A percentile compares a stretch with the other conserved stretches of the same genome.
Evolutionary conservation across 1,140 invertebrate genomes (phyloP).

Genomic region (Listronotus oregonensis): DNA sequence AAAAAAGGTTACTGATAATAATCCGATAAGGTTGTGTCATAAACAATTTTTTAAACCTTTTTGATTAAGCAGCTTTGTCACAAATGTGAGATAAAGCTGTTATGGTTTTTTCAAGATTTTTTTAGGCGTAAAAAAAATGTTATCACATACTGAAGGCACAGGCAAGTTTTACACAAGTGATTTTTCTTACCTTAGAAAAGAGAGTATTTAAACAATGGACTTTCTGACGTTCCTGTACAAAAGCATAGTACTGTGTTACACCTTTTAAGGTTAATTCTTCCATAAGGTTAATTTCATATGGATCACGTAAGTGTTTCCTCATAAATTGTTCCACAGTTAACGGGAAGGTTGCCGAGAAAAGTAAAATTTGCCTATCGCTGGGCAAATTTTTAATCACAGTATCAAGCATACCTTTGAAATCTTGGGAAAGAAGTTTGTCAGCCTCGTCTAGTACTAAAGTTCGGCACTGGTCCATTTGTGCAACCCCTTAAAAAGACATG

Average conservation of each 20-base stretch:
- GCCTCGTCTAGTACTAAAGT: conserved; percentile 99
- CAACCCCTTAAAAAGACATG: conserved; percentile 66
- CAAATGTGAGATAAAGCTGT: too few species aligned
- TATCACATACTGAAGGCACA: too few species aligned
- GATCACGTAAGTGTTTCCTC: conserved; percentile 94
- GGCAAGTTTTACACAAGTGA: too few species aligned
- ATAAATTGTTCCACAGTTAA: conserved; percentile 99
- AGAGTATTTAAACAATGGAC: conserved; percentile 99
- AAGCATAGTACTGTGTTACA: conserved; percentile 99
- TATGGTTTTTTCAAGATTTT: too few species aligned
- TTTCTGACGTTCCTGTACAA: conserved; percentile 99
- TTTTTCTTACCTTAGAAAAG: conserved; percentile 87
- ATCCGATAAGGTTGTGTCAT: too few species aligned
- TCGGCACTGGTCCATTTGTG: conserved; percentile 93
- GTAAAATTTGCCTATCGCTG: conserved; percentile 92
- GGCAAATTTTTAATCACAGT: conserved; percentile 91
- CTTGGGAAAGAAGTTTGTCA: conserved; percentile 98
- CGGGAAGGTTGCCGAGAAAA: conserved; percentile 99
- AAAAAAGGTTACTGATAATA: too few species aligned
- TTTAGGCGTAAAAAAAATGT: too few species aligned
- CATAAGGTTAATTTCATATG: conserved; percentile 99
- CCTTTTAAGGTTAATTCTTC: conserved; percentile 99
- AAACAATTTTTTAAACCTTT: too few species aligned
- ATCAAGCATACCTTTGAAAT: conserved; percentile 97
- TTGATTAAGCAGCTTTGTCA: too few species aligned